phyloP scores from a whole-genome alignment of 2,113 vertebrate genomes.

The Paracanthobrama guichenoti region DNA sequence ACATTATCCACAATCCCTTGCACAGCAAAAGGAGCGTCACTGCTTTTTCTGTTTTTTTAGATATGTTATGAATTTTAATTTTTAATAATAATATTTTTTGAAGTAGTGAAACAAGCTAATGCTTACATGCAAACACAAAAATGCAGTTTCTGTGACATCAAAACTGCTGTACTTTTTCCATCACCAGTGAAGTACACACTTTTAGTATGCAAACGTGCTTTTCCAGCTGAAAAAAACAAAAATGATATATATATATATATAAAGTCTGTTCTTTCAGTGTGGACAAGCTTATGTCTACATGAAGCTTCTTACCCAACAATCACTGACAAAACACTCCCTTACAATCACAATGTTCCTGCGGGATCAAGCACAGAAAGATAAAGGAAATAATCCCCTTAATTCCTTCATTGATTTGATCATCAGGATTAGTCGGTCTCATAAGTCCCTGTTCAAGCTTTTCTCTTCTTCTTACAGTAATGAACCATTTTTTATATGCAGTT shows the following conservation, averaged over 20 bases:
- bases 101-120: too few relatives aligned
- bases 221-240: too few relatives aligned
- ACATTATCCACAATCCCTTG: too few relatives aligned
- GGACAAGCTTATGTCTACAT: not conserved
- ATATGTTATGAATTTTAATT: too few relatives aligned
- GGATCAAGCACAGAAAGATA: constrained; percentile 2
- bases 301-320: not conserved
- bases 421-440: constrained; percentile 16
- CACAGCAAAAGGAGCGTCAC: too few relatives aligned
- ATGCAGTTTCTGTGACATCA: too few relatives aligned
- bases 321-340: not conserved
- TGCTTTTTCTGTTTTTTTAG: too few relatives aligned
- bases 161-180: not conserved
- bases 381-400: constrained; percentile 18
- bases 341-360: not conserved
- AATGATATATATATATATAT: not conserved
- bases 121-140: too few relatives aligned
- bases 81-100: too few relatives aligned
- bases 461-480: constrained; percentile 17
- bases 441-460: not conserved
- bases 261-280: not conserved
- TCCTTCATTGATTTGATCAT: not conserved
- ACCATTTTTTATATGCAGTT: not conserved
- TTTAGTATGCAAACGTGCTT: not conserved
- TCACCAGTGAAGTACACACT: not conserved